These are phyloP conservation scores for Trypoxylus dichotomus DNA, from an alignment of 1,140 invertebrate species.

Conservation along the genomic window DNA sequence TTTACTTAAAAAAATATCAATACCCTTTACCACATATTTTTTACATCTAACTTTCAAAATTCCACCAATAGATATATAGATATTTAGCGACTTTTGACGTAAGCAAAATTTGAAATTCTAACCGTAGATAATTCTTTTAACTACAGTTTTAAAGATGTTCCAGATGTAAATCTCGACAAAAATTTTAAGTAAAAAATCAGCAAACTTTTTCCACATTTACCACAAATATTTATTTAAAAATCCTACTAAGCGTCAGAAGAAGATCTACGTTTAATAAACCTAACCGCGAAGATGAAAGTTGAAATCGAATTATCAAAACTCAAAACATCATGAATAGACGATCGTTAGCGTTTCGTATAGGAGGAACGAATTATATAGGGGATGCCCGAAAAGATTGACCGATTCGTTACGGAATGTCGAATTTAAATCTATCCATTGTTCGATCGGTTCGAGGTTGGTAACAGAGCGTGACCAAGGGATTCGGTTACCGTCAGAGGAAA, in stretches of 20 bases:
- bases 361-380: conserved; percentile 9
- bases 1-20: too few species aligned
- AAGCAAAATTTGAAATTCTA: too few species aligned
- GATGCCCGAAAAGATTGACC: conserved; percentile 1
- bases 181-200: too few species aligned
- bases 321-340: background rate
- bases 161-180: too few species aligned
- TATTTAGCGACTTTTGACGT: too few species aligned
- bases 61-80: too few species aligned
- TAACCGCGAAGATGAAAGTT: background rate
- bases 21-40: too few species aligned
- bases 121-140: too few species aligned
- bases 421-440: conserved; percentile 18
- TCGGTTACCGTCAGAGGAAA: background rate
- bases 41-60: too few species aligned
- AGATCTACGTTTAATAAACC: background rate
- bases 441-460: background rate
- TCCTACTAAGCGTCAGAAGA: background rate
- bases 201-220: too few species aligned
- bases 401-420: background rate
- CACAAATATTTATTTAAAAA: too few species aligned
- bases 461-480: conserved; percentile 3
- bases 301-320: background rate
- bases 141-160: too few species aligned
- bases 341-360: background rate